Conservation (phyloP, 2,888 invertebrate genomes). For the Altica lythri region DNA sequence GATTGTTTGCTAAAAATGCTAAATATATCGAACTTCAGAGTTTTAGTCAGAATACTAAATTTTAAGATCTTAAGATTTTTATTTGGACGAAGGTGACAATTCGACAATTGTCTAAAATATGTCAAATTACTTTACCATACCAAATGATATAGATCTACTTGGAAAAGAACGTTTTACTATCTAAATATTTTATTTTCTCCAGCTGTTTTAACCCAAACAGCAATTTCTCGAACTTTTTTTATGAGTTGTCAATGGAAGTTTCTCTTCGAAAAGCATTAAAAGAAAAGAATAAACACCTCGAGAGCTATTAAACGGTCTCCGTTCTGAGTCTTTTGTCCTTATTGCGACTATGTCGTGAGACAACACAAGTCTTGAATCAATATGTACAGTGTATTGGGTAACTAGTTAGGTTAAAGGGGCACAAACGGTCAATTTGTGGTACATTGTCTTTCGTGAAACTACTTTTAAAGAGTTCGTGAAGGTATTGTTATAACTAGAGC, state of each 20-base stretch:
- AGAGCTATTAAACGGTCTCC: conserved; percentile 10
- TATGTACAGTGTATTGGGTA: conserved; percentile 11
- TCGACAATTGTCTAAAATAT: too few species aligned
- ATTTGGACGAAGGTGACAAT: too few species aligned
- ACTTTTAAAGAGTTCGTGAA: conserved; percentile 4
- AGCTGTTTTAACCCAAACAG: too few species aligned
- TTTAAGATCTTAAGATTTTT: too few species aligned
- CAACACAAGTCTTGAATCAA: conserved; percentile 4
- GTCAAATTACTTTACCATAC: too few species aligned
- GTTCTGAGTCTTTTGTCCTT: background rate
- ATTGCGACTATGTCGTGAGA: conserved; percentile 5
- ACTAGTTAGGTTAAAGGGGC: conserved; percentile 7
- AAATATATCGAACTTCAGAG: too few species aligned
- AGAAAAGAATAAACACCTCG: conserved; percentile 18
- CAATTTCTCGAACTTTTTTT: too few species aligned
- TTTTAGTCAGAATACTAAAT: too few species aligned
- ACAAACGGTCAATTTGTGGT: conserved; percentile 7
- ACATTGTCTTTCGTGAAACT: background rate
- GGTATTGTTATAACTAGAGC: background rate
- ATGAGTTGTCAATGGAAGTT: conserved; percentile 14
- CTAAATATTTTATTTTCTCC: too few species aligned
- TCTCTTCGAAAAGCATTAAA: conserved; percentile 9
- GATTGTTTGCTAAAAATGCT: too few species aligned
- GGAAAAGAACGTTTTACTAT: too few species aligned
- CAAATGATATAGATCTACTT: too few species aligned